These are phyloP conservation scores for Pyrrhopygopsis socrates DNA, from an alignment of 2,888 invertebrate genomes.

Conservation along the genomic window DNA sequence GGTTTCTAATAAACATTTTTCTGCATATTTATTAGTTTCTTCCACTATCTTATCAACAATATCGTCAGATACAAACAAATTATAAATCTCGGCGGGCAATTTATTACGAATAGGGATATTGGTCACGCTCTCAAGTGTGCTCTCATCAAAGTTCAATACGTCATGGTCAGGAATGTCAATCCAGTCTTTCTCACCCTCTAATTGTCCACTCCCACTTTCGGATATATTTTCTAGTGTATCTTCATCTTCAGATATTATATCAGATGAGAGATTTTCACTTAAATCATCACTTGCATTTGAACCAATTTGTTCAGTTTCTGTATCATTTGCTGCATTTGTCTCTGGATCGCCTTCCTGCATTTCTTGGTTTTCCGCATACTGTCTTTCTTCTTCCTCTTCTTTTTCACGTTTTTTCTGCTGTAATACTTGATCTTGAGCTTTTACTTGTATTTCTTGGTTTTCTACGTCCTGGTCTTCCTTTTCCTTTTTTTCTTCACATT, in stretches of 20 bases:
- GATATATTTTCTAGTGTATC: conserved; percentile 16
- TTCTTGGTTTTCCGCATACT: conserved; percentile 20
- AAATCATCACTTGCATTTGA: conserved; percentile 12
- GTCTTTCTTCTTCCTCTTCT: conserved; percentile 17
- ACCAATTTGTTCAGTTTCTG: conserved; percentile 11
- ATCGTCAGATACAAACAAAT: neutral
- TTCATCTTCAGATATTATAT: conserved; percentile 20
- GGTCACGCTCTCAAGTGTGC: neutral
- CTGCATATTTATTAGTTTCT: conserved; percentile 53
- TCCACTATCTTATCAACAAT: conserved; percentile 38
- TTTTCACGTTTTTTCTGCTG: too few relatives aligned
- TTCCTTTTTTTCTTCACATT: neutral
- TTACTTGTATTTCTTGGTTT: conserved; percentile 17
- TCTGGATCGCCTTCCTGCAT: conserved; percentile 13
- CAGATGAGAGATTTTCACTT: conserved; percentile 23
- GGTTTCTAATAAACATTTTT: conserved; percentile 42
- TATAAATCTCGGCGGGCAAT: neutral
- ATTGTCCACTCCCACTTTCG: conserved; percentile 9
- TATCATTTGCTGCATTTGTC: conserved; percentile 14
- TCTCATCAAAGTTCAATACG: neutral
- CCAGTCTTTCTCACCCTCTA: neutral
- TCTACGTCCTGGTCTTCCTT: conserved; percentile 1
- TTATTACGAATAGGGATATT: neutral
- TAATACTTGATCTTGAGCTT: too few relatives aligned
- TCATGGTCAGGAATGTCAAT: neutral